Base-by-base conservation (phyloP, 2,888 invertebrate genomes). In the Pterostichus madidus region DNA sequence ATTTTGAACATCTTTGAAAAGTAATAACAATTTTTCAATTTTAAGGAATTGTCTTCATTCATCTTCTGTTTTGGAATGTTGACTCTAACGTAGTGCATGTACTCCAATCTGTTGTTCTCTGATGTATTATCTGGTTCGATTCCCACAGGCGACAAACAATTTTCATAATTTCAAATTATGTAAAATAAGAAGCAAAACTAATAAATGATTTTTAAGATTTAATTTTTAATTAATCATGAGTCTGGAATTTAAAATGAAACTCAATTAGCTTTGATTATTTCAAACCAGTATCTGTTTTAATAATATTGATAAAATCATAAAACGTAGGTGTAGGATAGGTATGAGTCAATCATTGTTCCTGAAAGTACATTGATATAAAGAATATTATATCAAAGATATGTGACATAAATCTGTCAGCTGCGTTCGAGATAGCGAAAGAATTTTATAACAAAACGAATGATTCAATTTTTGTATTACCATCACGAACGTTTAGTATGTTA, bases 371-470 rank as follows among this genome's bases (percentile, higher is more conserved):
- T 35, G 64, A 64, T 64, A 35, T 64, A 32, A 64, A 64, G 64
- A 64, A 64, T 64, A 35, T 35, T 64, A 64, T 35, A 64, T 64
- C 64, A 64, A 64, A 64, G 64, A 10, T 13, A 64, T 64, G 64
- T 64, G 35, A 32, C 10, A 64, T 64, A 35, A 64, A 35, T 31
- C 32, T 64, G 59, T 31, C 59, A 59, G 59, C 59, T 59, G 64
- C 32, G 11, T 24, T 64, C 7, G 2, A 32, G 35, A 35, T 35
- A 64, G n/a, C 32, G 32, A 64, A 64, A 64, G 64, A 64, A 64
- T 64, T 64, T 35, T 64, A 35, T 64, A 64, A 35, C 32, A 64
- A 35, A 32, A 32, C 64, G 49, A 35, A 64, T 64, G 64, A 35
- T 35, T 64, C 32, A 59, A 31, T n/a, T 64, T 64, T 49, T 2